These are phyloP conservation scores for Horisme vitalbata DNA, from an alignment of 2,888 invertebrate genomes.

Conservation along the genomic window DNA sequence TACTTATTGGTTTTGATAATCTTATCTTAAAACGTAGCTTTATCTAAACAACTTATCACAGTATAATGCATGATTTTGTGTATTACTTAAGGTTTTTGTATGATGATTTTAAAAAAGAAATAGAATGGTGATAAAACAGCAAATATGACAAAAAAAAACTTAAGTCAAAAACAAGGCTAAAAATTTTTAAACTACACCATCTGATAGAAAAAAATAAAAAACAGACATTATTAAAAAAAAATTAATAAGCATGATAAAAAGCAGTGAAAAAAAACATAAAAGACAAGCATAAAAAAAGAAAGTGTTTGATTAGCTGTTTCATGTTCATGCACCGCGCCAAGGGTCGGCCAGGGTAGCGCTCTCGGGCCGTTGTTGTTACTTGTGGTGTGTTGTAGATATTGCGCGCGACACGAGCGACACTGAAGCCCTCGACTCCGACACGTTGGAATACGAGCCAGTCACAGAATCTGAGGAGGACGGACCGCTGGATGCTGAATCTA, in stretches of 20 bases:
- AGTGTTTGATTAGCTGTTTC: constrained; percentile 5
- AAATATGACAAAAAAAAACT: constrained; percentile 21
- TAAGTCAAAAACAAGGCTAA: constrained; percentile 27
- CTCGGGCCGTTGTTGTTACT: constrained; percentile 33
- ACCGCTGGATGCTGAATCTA: constrained; percentile 62
- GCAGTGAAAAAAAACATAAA: constrained; percentile 25
- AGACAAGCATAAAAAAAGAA: neutral
- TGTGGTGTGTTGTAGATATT: constrained; percentile 72
- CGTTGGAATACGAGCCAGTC: constrained; percentile 73
- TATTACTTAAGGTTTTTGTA: constrained; percentile 9
- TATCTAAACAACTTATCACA: constrained; percentile 15
- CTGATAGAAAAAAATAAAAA: constrained; percentile 26
- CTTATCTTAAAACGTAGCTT: constrained; percentile 3
- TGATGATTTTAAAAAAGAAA: constrained; percentile 15
- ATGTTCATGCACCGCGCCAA: constrained; percentile 2
- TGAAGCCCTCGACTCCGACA: constrained; percentile 51
- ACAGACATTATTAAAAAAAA: constrained; percentile 8
- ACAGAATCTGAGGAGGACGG: constrained; percentile 72
- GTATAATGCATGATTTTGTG: constrained; percentile 17
- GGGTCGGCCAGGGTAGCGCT: constrained; percentile 16
- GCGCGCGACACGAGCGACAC: constrained; percentile 82
- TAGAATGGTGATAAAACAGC: constrained; percentile 25
- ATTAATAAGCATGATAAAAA: constrained; percentile 21
- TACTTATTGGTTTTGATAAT: neutral
- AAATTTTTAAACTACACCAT: constrained; percentile 24